Conservation (phyloP, 1,140 invertebrate species). For the Trichonephila inaurata region DNA sequence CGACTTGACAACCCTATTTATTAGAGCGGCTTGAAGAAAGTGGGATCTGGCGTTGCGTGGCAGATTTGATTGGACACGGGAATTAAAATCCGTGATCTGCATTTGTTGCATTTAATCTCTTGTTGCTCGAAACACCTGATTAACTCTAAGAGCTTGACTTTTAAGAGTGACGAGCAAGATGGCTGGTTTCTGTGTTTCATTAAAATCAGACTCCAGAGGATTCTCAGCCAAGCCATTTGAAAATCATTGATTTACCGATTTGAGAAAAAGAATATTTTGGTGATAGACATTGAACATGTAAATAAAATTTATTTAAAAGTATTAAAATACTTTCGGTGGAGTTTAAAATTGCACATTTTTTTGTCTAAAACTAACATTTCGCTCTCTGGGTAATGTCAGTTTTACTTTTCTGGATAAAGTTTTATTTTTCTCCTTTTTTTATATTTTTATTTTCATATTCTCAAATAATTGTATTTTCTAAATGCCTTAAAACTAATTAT, state of each 20-base stretch:
- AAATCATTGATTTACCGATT: slow-evolving; percentile 7
- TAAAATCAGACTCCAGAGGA: background rate
- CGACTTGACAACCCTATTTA: slow-evolving; percentile 20
- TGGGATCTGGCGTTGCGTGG: slow-evolving; percentile 3
- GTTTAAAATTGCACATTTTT: too few species aligned
- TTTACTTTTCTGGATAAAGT: too few species aligned
- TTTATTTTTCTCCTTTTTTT: too few species aligned
- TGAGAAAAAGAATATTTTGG: background rate
- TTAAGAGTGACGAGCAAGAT: background rate
- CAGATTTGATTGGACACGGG: slow-evolving; percentile 29
- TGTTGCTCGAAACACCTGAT: slow-evolving; percentile 20
- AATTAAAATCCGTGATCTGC: slow-evolving; percentile 31
- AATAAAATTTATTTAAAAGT: too few species aligned
- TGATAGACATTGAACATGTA: too few species aligned
- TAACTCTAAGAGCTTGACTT: slow-evolving; percentile 14
- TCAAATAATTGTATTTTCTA: too few species aligned
- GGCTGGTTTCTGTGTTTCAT: background rate
- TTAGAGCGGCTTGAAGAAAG: slow-evolving; percentile 26
- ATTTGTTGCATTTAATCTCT: slow-evolving; percentile 33
- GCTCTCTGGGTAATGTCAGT: too few species aligned
- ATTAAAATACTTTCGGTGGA: too few species aligned
- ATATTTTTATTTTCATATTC: too few species aligned
- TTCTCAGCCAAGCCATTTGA: background rate
- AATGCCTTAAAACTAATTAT: too few species aligned
- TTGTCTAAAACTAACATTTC: too few species aligned